Conservation (phyloP, 2,888 invertebrate genomes). For the Hypercompe scribonia region DNA sequence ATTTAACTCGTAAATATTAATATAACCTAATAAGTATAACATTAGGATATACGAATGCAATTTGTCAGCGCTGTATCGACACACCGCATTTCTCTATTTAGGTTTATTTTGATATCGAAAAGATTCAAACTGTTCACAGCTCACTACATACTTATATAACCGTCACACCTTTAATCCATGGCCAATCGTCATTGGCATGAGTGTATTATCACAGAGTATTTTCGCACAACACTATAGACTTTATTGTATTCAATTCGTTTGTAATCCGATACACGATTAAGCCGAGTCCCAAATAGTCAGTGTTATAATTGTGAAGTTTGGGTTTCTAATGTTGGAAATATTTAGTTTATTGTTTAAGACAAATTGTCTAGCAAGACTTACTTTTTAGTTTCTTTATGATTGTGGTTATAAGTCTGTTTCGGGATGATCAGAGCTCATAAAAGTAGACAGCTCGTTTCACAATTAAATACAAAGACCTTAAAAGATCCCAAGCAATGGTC, state of each 20-base stretch:
- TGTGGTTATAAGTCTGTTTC: neutral
- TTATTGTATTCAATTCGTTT: neutral
- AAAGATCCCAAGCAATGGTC: too few species aligned
- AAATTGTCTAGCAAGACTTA: neutral
- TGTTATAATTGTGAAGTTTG: neutral
- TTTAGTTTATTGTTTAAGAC: neutral
- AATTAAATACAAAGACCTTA: neutral
- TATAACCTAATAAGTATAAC: neutral
- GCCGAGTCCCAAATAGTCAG: neutral
- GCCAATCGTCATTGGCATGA: constrained; percentile 16
- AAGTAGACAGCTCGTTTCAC: neutral
- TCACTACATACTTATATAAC: constrained; percentile 3
- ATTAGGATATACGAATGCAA: neutral
- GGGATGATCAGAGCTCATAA: neutral
- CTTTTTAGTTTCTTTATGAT: too few species aligned
- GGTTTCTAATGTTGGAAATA: neutral
- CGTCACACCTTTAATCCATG: constrained; percentile 16
- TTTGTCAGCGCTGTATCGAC: neutral
- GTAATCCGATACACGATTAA: neutral
- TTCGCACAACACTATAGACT: constrained; percentile 1
- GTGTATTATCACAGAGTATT: constrained; percentile 1
- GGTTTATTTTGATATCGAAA: neutral
- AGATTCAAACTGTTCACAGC: neutral
- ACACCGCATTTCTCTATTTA: neutral
- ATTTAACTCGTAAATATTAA: too few species aligned